Conservation (phyloP, 2,888 invertebrate genomes). For the Pteria penguin region DNA sequence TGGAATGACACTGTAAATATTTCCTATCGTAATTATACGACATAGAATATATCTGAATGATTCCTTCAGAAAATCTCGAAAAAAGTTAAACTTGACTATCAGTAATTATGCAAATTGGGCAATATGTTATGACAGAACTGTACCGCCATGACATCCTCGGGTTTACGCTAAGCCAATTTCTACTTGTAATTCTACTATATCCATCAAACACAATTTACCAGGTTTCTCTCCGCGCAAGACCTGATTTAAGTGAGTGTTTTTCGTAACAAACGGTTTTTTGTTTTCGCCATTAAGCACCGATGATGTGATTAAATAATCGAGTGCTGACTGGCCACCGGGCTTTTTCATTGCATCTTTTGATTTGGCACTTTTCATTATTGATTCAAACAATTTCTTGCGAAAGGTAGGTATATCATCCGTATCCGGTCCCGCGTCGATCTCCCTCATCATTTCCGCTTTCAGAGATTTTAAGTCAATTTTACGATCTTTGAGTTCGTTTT, state of each 20-base stretch:
- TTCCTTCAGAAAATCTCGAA: no score
- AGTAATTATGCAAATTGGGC: no score
- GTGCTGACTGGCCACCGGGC: slow-evolving; percentile 29
- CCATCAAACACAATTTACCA: slow-evolving; percentile 36
- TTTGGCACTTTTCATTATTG: slow-evolving; percentile 37
- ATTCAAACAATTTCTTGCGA: slow-evolving; percentile 37
- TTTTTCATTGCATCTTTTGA: slow-evolving; percentile 1
- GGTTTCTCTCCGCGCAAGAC: slow-evolving; percentile 37
- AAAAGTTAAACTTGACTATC: no score
- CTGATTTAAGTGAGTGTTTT: slow-evolving; percentile 37
- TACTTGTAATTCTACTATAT: slow-evolving; percentile 44
- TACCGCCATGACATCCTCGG: no score
- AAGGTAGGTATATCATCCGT: slow-evolving; percentile 38
- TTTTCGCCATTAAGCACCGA: slow-evolving; percentile 21
- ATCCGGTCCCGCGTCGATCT: slow-evolving; percentile 31
- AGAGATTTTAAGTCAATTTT: slow-evolving; percentile 15
- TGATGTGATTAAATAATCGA: slow-evolving; percentile 29
- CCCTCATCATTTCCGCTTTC: slow-evolving; percentile 37
- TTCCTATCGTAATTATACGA: no score
- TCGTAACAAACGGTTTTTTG: slow-evolving; percentile 26
- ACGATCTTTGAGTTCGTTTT: not conserved
- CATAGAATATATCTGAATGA: no score
- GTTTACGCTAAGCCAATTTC: slow-evolving; percentile 38
- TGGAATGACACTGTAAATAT: no score
- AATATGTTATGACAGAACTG: no score